These are phyloP conservation scores for Parelbella ahira DNA, from an alignment of 2,888 invertebrate species.

Conservation along the genomic window DNA sequence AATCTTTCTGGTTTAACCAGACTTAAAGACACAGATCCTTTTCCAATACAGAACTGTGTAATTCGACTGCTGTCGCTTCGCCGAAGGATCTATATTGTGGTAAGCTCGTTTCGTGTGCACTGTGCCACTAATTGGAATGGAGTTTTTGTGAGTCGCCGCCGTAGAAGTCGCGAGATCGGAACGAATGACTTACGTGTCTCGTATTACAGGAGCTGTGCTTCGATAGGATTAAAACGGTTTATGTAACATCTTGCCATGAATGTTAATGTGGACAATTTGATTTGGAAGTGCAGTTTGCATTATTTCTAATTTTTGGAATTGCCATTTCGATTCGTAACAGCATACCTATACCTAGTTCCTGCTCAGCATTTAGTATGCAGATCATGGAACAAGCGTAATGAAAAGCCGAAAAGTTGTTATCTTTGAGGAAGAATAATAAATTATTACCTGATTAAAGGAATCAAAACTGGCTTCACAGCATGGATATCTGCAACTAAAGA, in stretches of 20 bases:
- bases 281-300: neutral
- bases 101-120: conserved; percentile 35
- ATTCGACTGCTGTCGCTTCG: conserved; percentile 28
- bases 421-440: too few relatives aligned
- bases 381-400: too few relatives aligned
- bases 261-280: too few relatives aligned
- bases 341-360: too few relatives aligned
- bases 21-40: conserved; percentile 35
- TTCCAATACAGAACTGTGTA: conserved; percentile 36
- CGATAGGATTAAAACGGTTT: conserved; percentile 35
- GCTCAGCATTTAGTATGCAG: too few relatives aligned
- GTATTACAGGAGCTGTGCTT: conserved; percentile 62
- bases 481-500: too few relatives aligned
- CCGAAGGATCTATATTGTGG: conserved; percentile 32
- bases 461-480: too few relatives aligned
- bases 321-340: too few relatives aligned
- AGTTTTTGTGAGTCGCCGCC: conserved; percentile 54
- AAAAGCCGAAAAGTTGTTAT: too few relatives aligned
- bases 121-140: conserved; percentile 43
- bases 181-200: conserved; percentile 71
- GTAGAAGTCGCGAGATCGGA: conserved; percentile 56
- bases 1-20: conserved; percentile 49
- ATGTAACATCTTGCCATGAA: conserved; percentile 33
- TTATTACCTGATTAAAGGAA: too few relatives aligned
- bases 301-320: conserved; percentile 1